These are phyloP conservation scores for Micrasema longulum DNA, from an alignment of 1,140 invertebrate species.

Conservation along the genomic window DNA sequence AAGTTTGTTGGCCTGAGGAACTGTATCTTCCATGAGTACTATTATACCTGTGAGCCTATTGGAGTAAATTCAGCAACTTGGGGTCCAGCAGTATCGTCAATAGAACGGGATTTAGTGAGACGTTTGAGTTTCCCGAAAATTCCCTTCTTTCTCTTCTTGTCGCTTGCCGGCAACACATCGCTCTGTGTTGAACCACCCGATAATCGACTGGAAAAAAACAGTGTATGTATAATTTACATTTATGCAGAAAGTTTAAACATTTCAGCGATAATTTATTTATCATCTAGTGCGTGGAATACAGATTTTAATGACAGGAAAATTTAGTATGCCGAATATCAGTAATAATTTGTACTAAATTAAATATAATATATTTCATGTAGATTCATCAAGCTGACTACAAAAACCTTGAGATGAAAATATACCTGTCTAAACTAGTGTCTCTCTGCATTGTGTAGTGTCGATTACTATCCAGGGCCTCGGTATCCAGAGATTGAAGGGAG, in stretches of 20 bases:
- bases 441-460: constrained; percentile 70
- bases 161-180: constrained; percentile 75
- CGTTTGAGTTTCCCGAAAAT: constrained; percentile 87
- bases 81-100: constrained; percentile 73
- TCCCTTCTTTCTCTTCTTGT: constrained; percentile 86
- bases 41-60: constrained; percentile 69
- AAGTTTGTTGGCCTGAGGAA: too few relatives aligned
- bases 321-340: too few relatives aligned
- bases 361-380: too few relatives aligned
- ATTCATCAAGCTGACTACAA: too few relatives aligned
- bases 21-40: too few relatives aligned
- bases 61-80: constrained; percentile 63
- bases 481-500: constrained; percentile 82
- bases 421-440: constrained; percentile 82
- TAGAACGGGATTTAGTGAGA: constrained; percentile 85
- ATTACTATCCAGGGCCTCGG: constrained; percentile 62
- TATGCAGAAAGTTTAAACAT: too few relatives aligned
- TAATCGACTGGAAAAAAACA: constrained; percentile 70
- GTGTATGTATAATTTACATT: too few relatives aligned
- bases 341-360: too few relatives aligned
- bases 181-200: constrained; percentile 88
- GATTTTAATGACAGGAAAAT: too few relatives aligned
- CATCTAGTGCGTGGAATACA: too few relatives aligned
- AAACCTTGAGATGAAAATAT: constrained; percentile 50
- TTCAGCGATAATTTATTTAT: too few relatives aligned